These are phyloP conservation scores for Craniophora ligustri DNA, from an alignment of 2,888 invertebrate species.

Conservation along the genomic window DNA sequence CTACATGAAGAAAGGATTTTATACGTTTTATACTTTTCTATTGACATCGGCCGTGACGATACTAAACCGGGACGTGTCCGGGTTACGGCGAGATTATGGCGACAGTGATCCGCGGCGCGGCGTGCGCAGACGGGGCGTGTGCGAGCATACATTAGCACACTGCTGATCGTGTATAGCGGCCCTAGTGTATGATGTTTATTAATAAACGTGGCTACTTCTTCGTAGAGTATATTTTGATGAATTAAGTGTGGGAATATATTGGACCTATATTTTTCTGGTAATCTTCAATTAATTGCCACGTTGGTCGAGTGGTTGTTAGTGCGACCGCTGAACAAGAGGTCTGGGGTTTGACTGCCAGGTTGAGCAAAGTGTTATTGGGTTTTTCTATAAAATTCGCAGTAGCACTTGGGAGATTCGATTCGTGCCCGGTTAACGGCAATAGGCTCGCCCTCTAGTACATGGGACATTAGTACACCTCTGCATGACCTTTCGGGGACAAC, in stretches of 20 bases:
- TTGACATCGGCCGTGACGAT: neutral
- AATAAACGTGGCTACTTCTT: slow-evolving; percentile 26
- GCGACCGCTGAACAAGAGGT: too few species aligned
- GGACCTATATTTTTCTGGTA: too few species aligned
- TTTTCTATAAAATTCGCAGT: too few species aligned
- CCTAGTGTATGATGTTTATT: slow-evolving; percentile 43
- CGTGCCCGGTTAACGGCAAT: too few species aligned
- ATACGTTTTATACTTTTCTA: neutral
- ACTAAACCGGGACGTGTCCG: slow-evolving; percentile 20
- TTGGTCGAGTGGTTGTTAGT: too few species aligned
- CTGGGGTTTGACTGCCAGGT: too few species aligned
- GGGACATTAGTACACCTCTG: too few species aligned
- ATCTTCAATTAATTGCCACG: too few species aligned
- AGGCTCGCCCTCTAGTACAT: too few species aligned
- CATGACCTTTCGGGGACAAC: too few species aligned
- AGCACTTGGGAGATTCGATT: too few species aligned
- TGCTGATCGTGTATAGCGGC: slow-evolving; percentile 37
- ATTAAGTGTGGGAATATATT: neutral
- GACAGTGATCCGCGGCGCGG: slow-evolving; percentile 24
- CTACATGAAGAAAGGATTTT: neutral
- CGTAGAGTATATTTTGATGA: neutral
- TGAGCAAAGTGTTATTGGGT: too few species aligned
- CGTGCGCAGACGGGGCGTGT: slow-evolving; percentile 50
- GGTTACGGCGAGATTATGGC: slow-evolving; percentile 21
- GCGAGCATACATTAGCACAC: slow-evolving; percentile 56